Evolutionary conservation across 2,797 vertebrate species (phyloP).

Genomic region (Eutrigla gurnardus): DNA sequence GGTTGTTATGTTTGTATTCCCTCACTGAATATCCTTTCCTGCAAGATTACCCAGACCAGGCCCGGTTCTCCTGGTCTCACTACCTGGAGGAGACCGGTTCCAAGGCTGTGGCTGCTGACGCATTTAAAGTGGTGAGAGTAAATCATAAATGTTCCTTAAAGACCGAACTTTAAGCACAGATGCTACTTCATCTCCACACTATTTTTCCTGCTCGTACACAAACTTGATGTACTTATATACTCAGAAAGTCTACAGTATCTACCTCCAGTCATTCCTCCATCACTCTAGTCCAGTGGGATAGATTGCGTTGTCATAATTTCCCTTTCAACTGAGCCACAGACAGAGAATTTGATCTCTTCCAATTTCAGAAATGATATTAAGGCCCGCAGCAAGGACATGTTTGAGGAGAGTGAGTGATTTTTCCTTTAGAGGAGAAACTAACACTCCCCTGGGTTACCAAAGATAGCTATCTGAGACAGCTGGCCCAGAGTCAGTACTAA

Average conservation of each 20-base stretch:
- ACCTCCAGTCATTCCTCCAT: too few species aligned
- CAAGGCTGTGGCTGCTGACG: constrained; percentile 89
- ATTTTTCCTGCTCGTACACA: background rate
- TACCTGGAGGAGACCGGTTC: constrained; percentile 95
- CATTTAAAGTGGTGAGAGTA: constrained; percentile 92
- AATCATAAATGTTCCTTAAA: background rate
- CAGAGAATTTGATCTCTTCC: background rate
- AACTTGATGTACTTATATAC: too few species aligned
- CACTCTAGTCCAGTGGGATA: background rate
- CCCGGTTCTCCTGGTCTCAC: constrained; percentile 93
- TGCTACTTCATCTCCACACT: background rate
- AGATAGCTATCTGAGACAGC: background rate
- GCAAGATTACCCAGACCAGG: constrained; percentile 94
- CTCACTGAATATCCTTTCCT: constrained; percentile 32
- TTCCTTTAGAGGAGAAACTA: too few species aligned
- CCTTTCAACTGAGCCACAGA: background rate
- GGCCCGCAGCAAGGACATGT: too few species aligned
- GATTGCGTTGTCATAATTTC: background rate
- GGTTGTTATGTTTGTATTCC: background rate
- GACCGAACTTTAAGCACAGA: background rate
- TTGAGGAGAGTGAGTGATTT: too few species aligned
- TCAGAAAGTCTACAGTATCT: background rate
- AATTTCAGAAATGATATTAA: background rate
- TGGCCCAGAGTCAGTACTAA: background rate
- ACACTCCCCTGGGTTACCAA: background rate